Evolutionary conservation across 1,140 invertebrate species (phyloP).

Genomic region (Galleria mellonella): DNA sequence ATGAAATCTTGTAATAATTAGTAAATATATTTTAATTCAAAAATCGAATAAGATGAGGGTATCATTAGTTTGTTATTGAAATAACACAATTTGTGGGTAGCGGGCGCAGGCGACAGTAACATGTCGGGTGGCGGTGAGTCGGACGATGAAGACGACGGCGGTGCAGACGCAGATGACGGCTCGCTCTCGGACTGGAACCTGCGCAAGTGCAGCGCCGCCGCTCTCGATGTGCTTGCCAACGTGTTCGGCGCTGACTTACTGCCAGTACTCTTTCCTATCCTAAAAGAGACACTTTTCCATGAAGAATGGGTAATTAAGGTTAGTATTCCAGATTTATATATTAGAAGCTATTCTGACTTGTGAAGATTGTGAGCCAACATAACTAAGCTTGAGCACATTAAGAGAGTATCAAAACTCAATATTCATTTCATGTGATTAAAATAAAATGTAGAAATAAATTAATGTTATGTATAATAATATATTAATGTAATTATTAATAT

Average conservation of each 20-base stretch:
- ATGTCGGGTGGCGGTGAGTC: slow-evolving; percentile 79
- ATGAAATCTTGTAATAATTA: no score
- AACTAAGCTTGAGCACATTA: no score
- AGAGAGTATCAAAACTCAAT: no score
- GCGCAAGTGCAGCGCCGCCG: slow-evolving; percentile 98
- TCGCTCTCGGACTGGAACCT: slow-evolving; percentile 98
- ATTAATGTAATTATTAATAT: no score
- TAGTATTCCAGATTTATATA: background rate
- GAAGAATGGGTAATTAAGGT: slow-evolving; percentile 98
- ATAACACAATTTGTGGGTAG: slow-evolving; percentile 11
- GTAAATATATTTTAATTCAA: no score
- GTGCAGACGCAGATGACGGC: slow-evolving; percentile 92
- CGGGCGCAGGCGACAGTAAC: slow-evolving; percentile 58
- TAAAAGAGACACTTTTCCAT: slow-evolving; percentile 97
- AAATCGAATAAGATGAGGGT: no score
- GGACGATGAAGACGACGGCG: slow-evolving; percentile 87
- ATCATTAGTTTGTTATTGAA: no score
- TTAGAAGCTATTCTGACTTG: no score
- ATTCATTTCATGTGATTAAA: no score
- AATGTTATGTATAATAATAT: no score
- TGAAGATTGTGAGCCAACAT: no score
- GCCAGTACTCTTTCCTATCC: slow-evolving; percentile 94
- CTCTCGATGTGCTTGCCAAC: slow-evolving; percentile 96
- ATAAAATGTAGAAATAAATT: no score
- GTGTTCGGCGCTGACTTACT: slow-evolving; percentile 97